Base-by-base conservation (phyloP, 2,113 vertebrate genomes). In the Tretioscincus oriximinensis region DNA sequence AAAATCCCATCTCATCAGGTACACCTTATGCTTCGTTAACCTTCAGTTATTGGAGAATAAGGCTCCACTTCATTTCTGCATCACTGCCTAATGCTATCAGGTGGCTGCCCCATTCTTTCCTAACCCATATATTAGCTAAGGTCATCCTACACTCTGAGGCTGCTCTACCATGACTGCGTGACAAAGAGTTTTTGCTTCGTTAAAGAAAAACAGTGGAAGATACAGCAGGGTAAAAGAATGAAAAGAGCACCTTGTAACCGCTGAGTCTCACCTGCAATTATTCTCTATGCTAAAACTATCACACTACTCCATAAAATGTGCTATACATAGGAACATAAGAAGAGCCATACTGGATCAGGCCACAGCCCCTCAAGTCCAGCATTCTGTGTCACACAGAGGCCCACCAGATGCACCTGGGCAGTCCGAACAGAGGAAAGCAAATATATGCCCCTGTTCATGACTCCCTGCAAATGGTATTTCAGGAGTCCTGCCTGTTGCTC, bases 1-100 rank as follows among this genome's bases (percentile, higher is more conserved):
- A 89, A 80, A 63, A 58, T 1, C 1, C 2, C 71, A 28, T 51
- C 65, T 84, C 26, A 51, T 72, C 72, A 77, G 66, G 16, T 76
- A 84, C 1, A 82, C 21, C 66, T 78, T 4, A 78, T 28, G 45
- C 54, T 87, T 83, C 31, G 79, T 82, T 84, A 82, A 73, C 45
- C 14, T 29, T 75, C 35, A 82, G 54, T 67, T 86, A 70, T 65
- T 77, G 77, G 77, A 82, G 78, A 41, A 72, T 64, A 18, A 63
- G 58, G 12, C 31, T 66, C 58, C 80, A 29, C 29, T 78, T 61
- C 26, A 26, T 77, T 72, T 76, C 76, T 9, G 45, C 7, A 76
- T 82, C 28, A 54, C 67, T 80, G 22, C 75, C n/a, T 74, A 41
- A 75, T 9, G 1, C 0, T 1, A 20, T 80, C 84, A 89, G n/a